Evolutionary conservation across 1,140 invertebrate genomes (phyloP).

Genomic region (Drosophila kepulauana): DNA sequence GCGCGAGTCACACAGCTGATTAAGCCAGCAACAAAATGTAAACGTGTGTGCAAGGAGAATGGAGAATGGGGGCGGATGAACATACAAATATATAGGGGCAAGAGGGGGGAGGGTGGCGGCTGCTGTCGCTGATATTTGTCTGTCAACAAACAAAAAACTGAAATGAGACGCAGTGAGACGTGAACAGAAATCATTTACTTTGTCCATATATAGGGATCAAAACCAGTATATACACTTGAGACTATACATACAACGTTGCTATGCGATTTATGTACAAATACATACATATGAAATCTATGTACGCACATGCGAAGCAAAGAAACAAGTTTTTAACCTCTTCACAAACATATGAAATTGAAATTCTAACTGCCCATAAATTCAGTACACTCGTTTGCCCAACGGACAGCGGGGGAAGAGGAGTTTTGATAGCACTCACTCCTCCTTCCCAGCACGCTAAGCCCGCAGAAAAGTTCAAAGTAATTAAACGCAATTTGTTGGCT

Average conservation of each 20-base stretch:
- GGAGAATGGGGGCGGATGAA: slow-evolving; percentile 19
- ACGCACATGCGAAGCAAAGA: slow-evolving; percentile 40
- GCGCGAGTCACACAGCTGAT: slow-evolving; percentile 62
- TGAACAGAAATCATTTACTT: slow-evolving; percentile 75
- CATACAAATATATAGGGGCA: slow-evolving; percentile 3
- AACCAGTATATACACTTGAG: slow-evolving; percentile 4
- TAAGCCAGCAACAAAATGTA: slow-evolving; percentile 41
- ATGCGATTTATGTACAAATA: slow-evolving; percentile 17
- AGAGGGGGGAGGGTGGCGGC: neutral
- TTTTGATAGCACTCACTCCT: slow-evolving; percentile 1
- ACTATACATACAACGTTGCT: slow-evolving; percentile 29
- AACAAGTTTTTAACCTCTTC: slow-evolving; percentile 63
- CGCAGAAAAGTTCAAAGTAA: slow-evolving; percentile 64
- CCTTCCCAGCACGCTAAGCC: neutral
- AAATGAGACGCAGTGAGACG: slow-evolving; percentile 55
- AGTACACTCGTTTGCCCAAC: slow-evolving; percentile 1
- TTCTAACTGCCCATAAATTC: slow-evolving; percentile 41
- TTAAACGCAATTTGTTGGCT: slow-evolving; percentile 46
- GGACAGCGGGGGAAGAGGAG: neutral
- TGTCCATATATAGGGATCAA: slow-evolving; percentile 44
- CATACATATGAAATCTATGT: slow-evolving; percentile 29
- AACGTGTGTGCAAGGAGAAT: neutral
- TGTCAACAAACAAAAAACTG: slow-evolving; percentile 49
- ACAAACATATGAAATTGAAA: slow-evolving; percentile 42
- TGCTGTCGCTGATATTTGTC: slow-evolving; percentile 33